These are phyloP conservation scores for Megaptera novaeangliae DNA, from an alignment of 2,113 vertebrate genomes.

Conservation along the genomic window DNA sequence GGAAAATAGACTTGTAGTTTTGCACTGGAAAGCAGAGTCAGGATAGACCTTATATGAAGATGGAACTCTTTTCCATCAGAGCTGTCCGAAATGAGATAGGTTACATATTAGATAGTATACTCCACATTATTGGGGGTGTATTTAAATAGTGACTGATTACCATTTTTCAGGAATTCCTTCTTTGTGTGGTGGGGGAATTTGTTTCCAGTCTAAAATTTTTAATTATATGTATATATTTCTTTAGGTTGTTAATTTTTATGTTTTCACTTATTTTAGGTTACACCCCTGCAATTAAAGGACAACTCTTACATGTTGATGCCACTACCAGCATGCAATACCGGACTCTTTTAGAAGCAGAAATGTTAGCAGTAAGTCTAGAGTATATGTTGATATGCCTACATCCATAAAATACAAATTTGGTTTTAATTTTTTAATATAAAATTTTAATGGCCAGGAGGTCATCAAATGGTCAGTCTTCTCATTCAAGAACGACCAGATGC, in stretches of 20 bases:
- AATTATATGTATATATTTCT: neutral
- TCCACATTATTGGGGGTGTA: neutral
- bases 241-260: neutral
- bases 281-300: constrained; percentile 96
- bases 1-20: neutral
- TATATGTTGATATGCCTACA: neutral
- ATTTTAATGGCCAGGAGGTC: neutral
- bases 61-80: neutral
- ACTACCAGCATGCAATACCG: constrained; percentile 99
- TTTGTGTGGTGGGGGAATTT: neutral
- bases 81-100: neutral
- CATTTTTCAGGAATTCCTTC: neutral
- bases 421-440: neutral
- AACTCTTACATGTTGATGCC: constrained; percentile 96
- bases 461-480: neutral
- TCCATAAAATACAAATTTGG: neutral
- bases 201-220: neutral
- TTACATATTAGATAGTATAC: neutral
- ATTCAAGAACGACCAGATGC: neutral
- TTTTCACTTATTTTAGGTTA: constrained; percentile 85
- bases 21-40: neutral
- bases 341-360: constrained; percentile 97
- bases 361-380: constrained; percentile 92
- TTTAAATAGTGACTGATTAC: neutral
- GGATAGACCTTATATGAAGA: neutral